Evolutionary conservation across 2,888 invertebrate species (phyloP), one percentile per base, ranked within the genome.

Genomic region (Podotricha telesiphe): DNA sequence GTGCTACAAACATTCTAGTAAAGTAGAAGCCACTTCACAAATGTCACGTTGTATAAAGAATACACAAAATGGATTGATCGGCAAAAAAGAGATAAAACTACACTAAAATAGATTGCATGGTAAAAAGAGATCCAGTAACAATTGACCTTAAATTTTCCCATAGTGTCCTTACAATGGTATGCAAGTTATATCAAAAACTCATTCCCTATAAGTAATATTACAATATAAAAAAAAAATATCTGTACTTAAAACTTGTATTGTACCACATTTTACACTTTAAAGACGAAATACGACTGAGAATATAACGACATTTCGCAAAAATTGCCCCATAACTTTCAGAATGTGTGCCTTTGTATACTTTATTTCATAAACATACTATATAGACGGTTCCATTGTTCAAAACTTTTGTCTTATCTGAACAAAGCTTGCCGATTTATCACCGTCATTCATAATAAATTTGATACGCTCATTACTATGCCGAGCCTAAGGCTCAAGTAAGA

Each of bases 351-450:
- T 59, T 61, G 45, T 61, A 42, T 34, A 53, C 6, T 53, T 67
- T 61, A 67, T 67, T 45, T 19, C 53, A 20, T 56, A 68, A 65
- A 53, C 61, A 70, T 48, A 65, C 40, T 65, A 55, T 62, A 61
- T 37, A 67, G 61, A 53, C 53, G 34, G 17, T 45, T 51, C 68
- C 63, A 66, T 69, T 71, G 71, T 68, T 68, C 53, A 19, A 66
- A 71, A 66, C 58, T 66, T 69, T 68, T 53, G 68, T 69, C 65
- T 61, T 56, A 62, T 65, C 65, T 66, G 48, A 70, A 68, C 64
- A 62, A 70, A 69, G 72, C 68, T 65, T 20, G 50, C 63, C 77
- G 64, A 73, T 73, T 74, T 70, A 74, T 74, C 68, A 74, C 61
- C 56, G 65, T 69, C 69, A 68, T 66, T 71, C 68, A 66, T 69